These are phyloP conservation scores for Apogon hyalosoma DNA, from an alignment of 2,797 vertebrate genomes.

Conservation along the genomic window DNA sequence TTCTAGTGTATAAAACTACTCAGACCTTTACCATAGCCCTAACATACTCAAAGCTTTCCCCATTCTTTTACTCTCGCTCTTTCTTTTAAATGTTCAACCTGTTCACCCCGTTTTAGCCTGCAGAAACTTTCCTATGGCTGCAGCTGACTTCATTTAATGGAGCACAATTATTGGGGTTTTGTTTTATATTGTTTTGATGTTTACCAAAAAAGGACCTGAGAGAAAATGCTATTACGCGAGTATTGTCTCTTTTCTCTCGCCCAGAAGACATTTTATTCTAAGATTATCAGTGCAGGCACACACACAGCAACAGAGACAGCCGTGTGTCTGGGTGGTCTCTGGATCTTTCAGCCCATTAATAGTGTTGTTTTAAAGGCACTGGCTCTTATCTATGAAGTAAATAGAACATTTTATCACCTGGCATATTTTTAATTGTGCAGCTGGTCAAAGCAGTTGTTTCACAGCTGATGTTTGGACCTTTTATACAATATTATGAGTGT, in stretches of 20 bases:
- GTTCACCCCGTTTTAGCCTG: background rate
- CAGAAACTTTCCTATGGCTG: constrained; percentile 8
- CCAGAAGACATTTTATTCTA: background rate
- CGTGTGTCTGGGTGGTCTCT: constrained; percentile 27
- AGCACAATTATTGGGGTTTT: constrained; percentile 13
- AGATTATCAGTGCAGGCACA: constrained; percentile 6
- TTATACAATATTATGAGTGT: background rate
- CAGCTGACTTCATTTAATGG: constrained; percentile 30
- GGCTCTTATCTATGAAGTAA: constrained; percentile 19
- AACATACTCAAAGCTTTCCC: background rate
- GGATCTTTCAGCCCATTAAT: constrained; percentile 13
- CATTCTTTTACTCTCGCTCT: background rate
- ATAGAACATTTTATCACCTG: constrained; percentile 25
- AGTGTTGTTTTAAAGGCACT: constrained; percentile 9
- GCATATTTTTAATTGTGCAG: constrained; percentile 31
- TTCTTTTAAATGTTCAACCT: constrained; percentile 8
- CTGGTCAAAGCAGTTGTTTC: constrained; percentile 19
- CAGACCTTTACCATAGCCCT: background rate
- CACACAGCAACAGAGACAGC: constrained; percentile 4
- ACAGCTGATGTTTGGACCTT: background rate
- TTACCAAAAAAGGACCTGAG: constrained; percentile 1
- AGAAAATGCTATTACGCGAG: background rate
- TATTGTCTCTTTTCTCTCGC: constrained; percentile 11
- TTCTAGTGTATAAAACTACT: background rate
- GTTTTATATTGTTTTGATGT: constrained; percentile 21